Base-by-base conservation (phyloP, 2,888 invertebrate genomes). In the Eudasyphora cyanicolor region DNA sequence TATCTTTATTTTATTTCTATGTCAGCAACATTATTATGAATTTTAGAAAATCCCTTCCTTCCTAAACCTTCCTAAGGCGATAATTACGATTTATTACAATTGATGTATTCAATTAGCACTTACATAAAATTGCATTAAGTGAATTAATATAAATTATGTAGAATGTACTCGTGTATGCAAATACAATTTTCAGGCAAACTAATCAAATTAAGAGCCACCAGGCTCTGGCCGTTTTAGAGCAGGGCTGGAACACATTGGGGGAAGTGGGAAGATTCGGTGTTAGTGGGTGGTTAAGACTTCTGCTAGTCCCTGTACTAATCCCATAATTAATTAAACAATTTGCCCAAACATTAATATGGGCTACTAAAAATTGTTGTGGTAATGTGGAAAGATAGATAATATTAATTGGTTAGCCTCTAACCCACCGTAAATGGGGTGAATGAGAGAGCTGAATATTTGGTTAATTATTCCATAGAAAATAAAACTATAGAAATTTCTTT, bases 131-230 rank as follows among this genome's bases (percentile, higher is more conserved):
- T 27, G 17, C 19, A 62, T 64, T 64, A 64, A 38, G 10, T 17
- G 10, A 35, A 38, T 38, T 64, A 51, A 51, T 8, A 51, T 51
- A 51, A 51, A 51, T 51, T 24, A 51, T 51, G 51, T 51, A n/a
- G n/a, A n/a, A n/a, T n/a, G 35, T 35, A 35, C 6, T 35, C 35
- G 35, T 35, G 10, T 51, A 17, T 51, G 6, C 1, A 51, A 8
- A n/a, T n/a, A n/a, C n/a, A 6, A n/a, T 45, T 45, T 45, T 12
- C 45, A 45, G n/a, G 12, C n/a, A 45, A 73, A 54, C 57, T 54
- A 73, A 73, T 38, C 54, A 73, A 54, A 73, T 57, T 57, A 73
- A 73, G 51, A 73, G 64, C 64, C 35, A 38, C 5, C 38, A 8
- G 4, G 7, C 38, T n/a, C 45, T n/a, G 3, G n/a, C n/a, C 45